A percentile compares a stretch with the other conserved stretches of the same genome.
phyloP scores from a whole-genome alignment of 1,140 invertebrate genomes.

The Drosophila tristis region DNA sequence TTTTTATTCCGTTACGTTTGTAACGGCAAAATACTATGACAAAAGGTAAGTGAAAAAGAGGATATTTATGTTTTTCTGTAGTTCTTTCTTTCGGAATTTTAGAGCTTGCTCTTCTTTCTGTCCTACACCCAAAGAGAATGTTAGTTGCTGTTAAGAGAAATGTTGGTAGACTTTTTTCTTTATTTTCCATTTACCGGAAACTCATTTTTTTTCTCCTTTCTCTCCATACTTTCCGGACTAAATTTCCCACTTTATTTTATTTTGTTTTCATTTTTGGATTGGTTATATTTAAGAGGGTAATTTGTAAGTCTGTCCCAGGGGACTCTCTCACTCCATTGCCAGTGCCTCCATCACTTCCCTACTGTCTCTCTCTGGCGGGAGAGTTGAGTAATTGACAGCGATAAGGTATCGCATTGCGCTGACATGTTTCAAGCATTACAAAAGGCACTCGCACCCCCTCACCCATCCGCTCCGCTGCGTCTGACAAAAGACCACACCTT shows the following conservation, averaged over 20 bases:
- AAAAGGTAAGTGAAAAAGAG: no score
- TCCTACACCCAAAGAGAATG: no score
- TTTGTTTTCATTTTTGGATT: conserved; percentile 25
- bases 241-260: conserved; percentile 23
- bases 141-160: no score
- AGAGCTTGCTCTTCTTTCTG: no score
- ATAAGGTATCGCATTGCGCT: conserved; percentile 81
- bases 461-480: neutral
- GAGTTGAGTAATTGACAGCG: conserved; percentile 76
- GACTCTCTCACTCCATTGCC: conserved; percentile 2
- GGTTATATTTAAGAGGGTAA: conserved; percentile 79
- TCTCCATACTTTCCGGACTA: neutral
- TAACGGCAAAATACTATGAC: no score
- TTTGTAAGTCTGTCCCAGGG: conserved; percentile 65
- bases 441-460: conserved; percentile 37
- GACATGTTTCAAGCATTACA: conserved; percentile 81
- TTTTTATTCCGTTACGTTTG: no score
- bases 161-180: neutral
- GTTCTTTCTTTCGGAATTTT: no score
- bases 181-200: neutral
- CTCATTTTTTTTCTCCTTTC: neutral
- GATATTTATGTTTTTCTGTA: no score
- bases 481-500: conserved; percentile 37
- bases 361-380: conserved; percentile 7
- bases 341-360: neutral